Evolutionary conservation across 2,797 vertebrate species (phyloP).

Genomic region (Knipowitschia caucasica): DNA sequence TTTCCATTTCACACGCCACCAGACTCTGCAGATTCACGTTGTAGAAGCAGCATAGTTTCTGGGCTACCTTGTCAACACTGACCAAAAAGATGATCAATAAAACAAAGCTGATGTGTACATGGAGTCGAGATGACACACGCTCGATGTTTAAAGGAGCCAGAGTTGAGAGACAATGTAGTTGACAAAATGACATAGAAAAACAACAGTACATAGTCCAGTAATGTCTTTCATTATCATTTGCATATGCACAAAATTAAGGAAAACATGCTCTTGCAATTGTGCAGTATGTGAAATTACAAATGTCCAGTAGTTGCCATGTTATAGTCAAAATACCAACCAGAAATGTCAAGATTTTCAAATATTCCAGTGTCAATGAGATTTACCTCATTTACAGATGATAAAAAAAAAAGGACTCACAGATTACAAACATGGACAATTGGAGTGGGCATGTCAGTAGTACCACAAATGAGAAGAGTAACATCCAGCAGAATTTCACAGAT

Average conservation of each 20-base stretch:
- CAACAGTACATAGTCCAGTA: constrained; percentile 61
- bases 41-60: constrained; percentile 66
- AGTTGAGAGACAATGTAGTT: constrained; percentile 54
- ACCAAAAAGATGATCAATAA: constrained; percentile 20
- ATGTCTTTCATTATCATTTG: constrained; percentile 48
- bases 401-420: constrained; percentile 25
- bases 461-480: constrained; percentile 40
- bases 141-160: constrained; percentile 59
- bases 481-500: constrained; percentile 54
- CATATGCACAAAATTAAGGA: constrained; percentile 29
- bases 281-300: constrained; percentile 40
- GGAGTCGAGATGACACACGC: constrained; percentile 16
- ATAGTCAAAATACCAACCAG: constrained; percentile 38
- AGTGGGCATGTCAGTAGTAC: constrained; percentile 74
- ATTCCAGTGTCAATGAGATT: constrained; percentile 67
- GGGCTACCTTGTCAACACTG: constrained; percentile 41
- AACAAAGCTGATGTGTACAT: constrained; percentile 2
- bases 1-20: constrained; percentile 11
- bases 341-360: constrained; percentile 42
- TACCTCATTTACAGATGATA: constrained; percentile 18
- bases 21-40: constrained; percentile 41
- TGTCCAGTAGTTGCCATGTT: constrained; percentile 26
- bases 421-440: constrained; percentile 30
- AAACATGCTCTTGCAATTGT: constrained; percentile 49
- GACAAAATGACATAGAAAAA: constrained; percentile 21